A percentile compares a stretch with the other conserved stretches of the same genome.
Conservation (phyloP, 2,113 vertebrate genomes). For the Trogon surrucura region DNA sequence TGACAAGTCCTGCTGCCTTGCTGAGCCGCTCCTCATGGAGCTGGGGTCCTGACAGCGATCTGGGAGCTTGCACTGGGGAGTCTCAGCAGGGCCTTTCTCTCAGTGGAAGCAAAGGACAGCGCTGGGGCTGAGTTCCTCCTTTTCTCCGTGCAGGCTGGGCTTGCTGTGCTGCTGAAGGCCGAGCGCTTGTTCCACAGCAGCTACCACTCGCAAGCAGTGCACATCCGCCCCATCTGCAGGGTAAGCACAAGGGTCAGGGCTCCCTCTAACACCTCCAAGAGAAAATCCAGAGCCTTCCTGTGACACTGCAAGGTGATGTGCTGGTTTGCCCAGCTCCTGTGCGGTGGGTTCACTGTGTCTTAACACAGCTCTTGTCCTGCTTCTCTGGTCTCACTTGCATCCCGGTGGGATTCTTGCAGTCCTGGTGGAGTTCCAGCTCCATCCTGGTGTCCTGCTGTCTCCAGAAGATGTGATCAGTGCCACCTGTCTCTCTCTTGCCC, state of each 20-base stretch:
- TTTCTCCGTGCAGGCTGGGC: conserved; percentile 83
- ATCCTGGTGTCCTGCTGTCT: neutral
- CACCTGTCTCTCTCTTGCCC: neutral
- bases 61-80: fast-evolving
- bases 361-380: neutral
- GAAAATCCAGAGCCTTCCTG: neutral
- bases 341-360: neutral
- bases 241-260: conserved; percentile 55
- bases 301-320: neutral
- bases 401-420: neutral
- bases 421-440: neutral
- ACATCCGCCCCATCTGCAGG: conserved; percentile 91
- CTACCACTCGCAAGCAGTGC: conserved; percentile 94
- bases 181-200: conserved; percentile 97
- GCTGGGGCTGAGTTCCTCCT: neutral
- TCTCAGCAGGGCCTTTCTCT: neutral
- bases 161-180: conserved; percentile 92
- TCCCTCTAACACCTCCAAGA: neutral
- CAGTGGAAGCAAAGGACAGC: neutral
- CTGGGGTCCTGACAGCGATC: neutral
- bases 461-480: neutral
- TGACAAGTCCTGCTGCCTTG: neutral
- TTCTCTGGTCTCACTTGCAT: neutral
- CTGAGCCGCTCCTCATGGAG: fast-evolving
- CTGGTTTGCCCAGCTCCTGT: neutral